Evolutionary conservation across 2,888 invertebrate genomes (phyloP).

Genomic region (Athalia rosae): DNA sequence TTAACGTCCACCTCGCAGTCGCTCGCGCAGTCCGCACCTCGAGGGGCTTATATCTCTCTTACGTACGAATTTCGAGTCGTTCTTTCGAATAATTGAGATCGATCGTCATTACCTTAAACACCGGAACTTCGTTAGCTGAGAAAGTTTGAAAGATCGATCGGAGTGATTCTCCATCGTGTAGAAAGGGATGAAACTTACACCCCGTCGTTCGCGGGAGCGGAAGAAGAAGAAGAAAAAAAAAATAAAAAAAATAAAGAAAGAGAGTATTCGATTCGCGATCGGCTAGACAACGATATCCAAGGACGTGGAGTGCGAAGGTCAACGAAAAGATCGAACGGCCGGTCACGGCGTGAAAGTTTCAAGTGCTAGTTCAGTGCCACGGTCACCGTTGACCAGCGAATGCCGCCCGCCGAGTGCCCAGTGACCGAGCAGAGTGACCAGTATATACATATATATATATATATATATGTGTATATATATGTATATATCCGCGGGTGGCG

Average conservation of each 20-base stretch:
- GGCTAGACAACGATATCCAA: neutral
- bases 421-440: slow-evolving; percentile 21
- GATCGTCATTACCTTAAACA: slow-evolving; percentile 2
- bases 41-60: neutral
- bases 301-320: slow-evolving; percentile 32
- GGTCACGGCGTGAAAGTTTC: slow-evolving; percentile 67
- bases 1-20: slow-evolving; percentile 13
- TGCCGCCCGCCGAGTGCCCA: slow-evolving; percentile 27
- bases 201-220: too few species aligned
- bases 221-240: too few species aligned
- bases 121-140: neutral
- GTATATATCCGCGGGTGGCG: slow-evolving; percentile 58
- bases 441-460: too few species aligned
- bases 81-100: slow-evolving; percentile 23
- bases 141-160: neutral
- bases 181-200: too few species aligned
- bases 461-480: too few species aligned
- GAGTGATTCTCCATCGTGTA: neutral
- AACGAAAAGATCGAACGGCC: slow-evolving; percentile 55
- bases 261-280: too few species aligned
- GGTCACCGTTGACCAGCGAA: slow-evolving; percentile 59
- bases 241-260: too few species aligned
- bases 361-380: slow-evolving; percentile 69
- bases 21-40: slow-evolving; percentile 11
- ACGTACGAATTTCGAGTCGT: too few species aligned